These are phyloP conservation scores for Troides aeacus DNA, from an alignment of 2,888 invertebrate species.

Conservation along the genomic window DNA sequence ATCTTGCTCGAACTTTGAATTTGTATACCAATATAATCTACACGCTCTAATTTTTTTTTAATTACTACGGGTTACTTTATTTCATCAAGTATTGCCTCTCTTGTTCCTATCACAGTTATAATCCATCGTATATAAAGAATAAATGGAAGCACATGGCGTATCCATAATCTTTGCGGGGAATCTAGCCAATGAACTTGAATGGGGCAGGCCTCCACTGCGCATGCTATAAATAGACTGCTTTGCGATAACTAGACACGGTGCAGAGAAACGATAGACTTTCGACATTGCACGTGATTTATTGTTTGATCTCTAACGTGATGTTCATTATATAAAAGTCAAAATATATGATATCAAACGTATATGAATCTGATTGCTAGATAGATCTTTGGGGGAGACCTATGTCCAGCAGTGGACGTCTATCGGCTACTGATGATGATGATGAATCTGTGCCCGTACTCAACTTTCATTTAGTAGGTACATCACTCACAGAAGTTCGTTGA, in stretches of 20 bases:
- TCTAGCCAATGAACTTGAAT: conserved; percentile 70
- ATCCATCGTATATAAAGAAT: conserved; percentile 12
- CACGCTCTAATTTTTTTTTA: background rate
- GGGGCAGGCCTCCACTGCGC: conserved; percentile 63
- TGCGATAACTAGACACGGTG: conserved; percentile 31
- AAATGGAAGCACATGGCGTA: conserved; percentile 29
- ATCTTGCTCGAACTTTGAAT: no score
- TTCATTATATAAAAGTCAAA: background rate
- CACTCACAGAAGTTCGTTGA: no score
- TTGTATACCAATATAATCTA: no score
- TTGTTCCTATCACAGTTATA: conserved; percentile 9
- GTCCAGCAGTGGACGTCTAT: no score
- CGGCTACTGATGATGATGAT: no score
- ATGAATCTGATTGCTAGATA: no score
- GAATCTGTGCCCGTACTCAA: no score
- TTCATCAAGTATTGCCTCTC: conserved; percentile 13
- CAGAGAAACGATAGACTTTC: conserved; percentile 31
- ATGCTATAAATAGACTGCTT: conserved; percentile 53
- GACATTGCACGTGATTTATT: conserved; percentile 29
- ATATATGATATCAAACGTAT: background rate
- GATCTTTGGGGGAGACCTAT: no score
- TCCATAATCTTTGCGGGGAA: conserved; percentile 58
- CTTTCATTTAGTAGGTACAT: no score
- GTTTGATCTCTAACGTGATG: conserved; percentile 16
- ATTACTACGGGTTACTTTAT: background rate